Conservation (phyloP, 2,113 vertebrate genomes). For the Xiphias gladius region DNA sequence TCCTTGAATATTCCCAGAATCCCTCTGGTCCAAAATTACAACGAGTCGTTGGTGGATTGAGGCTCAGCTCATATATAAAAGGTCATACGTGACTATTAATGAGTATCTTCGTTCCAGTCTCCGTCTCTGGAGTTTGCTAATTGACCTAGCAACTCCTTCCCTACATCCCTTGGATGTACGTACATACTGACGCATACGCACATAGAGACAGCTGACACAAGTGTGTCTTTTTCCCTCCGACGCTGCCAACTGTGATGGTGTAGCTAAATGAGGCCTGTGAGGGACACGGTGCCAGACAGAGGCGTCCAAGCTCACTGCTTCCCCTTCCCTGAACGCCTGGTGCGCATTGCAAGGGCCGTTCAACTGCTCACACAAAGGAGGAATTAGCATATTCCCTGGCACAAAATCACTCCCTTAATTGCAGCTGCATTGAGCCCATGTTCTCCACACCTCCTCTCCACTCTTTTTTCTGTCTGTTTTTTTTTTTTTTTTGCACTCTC, state of each 20-base stretch:
- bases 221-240: background rate
- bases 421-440: slow-evolving; percentile 69
- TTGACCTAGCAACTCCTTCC: slow-evolving; percentile 55
- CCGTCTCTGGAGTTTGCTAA: slow-evolving; percentile 66
- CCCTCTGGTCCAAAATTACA: slow-evolving; percentile 65
- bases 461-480: slow-evolving; percentile 9
- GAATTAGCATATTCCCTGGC: slow-evolving; percentile 81
- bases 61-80: slow-evolving; percentile 59
- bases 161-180: slow-evolving; percentile 38
- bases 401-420: slow-evolving; percentile 79
- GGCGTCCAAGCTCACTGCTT: slow-evolving; percentile 52
- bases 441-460: slow-evolving; percentile 61
- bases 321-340: slow-evolving; percentile 53
- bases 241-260: slow-evolving; percentile 37
- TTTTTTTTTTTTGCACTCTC: slow-evolving; percentile 35
- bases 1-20: slow-evolving; percentile 45
- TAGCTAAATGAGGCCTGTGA: slow-evolving; percentile 70
- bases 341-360: slow-evolving; percentile 68
- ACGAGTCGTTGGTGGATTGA: slow-evolving; percentile 48
- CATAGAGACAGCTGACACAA: slow-evolving; percentile 45
- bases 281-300: slow-evolving; percentile 57
- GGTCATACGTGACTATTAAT: slow-evolving; percentile 74
- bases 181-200: background rate
- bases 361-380: slow-evolving; percentile 76
- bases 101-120: slow-evolving; percentile 54